Evolutionary conservation across 2,797 vertebrate genomes (phyloP).

Genomic region (Rhincodon typus): DNA sequence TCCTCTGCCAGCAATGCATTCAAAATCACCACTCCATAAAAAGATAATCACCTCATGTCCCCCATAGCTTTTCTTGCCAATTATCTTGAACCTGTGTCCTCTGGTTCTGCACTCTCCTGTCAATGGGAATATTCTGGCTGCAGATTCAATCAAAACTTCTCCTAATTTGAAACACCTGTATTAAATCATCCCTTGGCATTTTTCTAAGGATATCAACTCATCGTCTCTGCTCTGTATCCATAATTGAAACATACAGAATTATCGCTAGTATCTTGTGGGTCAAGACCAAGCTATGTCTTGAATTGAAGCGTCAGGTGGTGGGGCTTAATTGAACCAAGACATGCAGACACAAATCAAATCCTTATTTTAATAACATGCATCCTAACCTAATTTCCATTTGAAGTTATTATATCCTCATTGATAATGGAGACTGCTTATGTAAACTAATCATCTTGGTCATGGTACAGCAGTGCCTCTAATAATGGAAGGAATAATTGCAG

Average conservation of each 20-base stretch:
- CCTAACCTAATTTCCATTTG: neutral
- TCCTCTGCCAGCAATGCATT: neutral
- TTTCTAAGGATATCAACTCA: neutral
- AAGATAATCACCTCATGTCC: neutral
- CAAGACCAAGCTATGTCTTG: neutral
- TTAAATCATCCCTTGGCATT: neutral
- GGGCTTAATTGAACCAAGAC: neutral
- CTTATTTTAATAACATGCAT: neutral
- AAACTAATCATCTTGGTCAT: neutral
- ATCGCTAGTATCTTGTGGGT: neutral
- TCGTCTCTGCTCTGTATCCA: neutral
- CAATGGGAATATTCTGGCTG: neutral
- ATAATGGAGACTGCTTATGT: neutral
- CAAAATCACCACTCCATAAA: neutral
- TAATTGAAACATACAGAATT: neutral
- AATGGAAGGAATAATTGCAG: neutral
- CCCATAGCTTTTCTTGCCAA: neutral
- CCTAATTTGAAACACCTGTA: neutral
- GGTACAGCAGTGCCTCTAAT: neutral
- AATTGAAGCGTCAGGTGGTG: neutral
- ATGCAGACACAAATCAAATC: neutral
- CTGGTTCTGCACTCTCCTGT: neutral
- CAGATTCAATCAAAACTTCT: neutral
- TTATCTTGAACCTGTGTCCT: neutral
- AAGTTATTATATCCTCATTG: neutral